Evolutionary conservation across 2,888 invertebrate genomes (phyloP).

Genomic region (Zootermopsis nevadensis): DNA sequence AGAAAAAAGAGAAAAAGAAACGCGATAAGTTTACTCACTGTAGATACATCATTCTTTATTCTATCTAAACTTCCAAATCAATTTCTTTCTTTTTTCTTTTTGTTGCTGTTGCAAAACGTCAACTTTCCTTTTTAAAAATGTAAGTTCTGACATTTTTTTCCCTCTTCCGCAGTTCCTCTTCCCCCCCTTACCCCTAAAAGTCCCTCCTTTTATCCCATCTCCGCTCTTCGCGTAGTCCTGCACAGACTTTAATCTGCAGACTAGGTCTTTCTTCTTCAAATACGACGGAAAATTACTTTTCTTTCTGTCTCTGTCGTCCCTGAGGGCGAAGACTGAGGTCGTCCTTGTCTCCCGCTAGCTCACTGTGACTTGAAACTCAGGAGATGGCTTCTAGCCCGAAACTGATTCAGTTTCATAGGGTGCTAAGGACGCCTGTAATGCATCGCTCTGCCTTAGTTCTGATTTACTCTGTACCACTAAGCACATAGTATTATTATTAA

Average conservation of each 20-base stretch:
- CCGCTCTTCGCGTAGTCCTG: not conserved
- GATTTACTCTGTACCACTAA: too few relatives aligned
- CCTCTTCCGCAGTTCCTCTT: constrained; percentile 9
- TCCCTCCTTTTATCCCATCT: constrained; percentile 17
- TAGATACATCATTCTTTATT: constrained; percentile 33
- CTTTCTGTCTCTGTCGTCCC: constrained; percentile 22
- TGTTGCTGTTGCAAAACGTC: not conserved
- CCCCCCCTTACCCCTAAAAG: not conserved
- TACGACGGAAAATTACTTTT: constrained; percentile 47
- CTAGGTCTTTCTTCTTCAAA: constrained; percentile 48
- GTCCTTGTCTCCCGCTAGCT: not conserved
- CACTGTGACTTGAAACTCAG: too few relatives aligned
- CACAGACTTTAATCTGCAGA: constrained; percentile 44
- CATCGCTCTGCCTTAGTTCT: too few relatives aligned
- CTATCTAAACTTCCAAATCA: constrained; percentile 19
- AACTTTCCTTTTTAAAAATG: constrained; percentile 28
- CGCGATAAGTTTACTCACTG: constrained; percentile 1
- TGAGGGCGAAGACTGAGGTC: constrained; percentile 10
- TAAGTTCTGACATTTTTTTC: constrained; percentile 24
- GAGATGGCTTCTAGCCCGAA: too few relatives aligned
- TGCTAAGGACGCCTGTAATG: too few relatives aligned
- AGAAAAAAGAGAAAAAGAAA: not conserved
- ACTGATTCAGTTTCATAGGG: too few relatives aligned
- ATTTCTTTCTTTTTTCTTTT: constrained; percentile 16
- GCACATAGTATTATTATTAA: too few relatives aligned